Conservation (phyloP, 2,113 vertebrate genomes). For the Hiodon alosoides region DNA sequence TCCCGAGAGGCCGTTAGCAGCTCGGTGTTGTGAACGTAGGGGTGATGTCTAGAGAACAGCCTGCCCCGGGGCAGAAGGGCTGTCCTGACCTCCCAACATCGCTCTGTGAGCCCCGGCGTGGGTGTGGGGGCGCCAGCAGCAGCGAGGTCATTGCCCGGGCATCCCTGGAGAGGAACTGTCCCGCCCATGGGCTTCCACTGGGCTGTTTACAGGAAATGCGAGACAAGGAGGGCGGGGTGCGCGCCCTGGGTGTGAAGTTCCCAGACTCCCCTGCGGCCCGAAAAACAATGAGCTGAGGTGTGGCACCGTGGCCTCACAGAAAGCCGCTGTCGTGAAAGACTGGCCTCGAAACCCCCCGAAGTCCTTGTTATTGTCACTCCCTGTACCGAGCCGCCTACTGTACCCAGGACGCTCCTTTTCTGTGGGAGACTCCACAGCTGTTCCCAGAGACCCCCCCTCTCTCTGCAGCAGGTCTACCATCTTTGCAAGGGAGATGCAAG, state of each 20-base stretch:
- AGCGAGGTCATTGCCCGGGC: constrained; percentile 54
- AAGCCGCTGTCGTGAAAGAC: not conserved
- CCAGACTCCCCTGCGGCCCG: not conserved
- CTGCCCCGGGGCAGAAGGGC: no score
- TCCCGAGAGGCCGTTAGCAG: no score
- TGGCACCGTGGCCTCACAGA: not conserved
- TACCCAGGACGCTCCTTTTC: not conserved
- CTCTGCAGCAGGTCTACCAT: not conserved
- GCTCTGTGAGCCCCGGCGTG: constrained; percentile 8
- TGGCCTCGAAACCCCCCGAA: not conserved
- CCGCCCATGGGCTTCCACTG: constrained; percentile 29
- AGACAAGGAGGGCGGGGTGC: constrained; percentile 44
- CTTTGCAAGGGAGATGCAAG: not conserved
- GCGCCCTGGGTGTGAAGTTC: constrained; percentile 6
- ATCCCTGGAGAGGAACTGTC: constrained; percentile 62
- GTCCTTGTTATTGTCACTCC: not conserved
- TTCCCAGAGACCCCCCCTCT: not conserved
- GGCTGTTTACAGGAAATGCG: constrained; percentile 73
- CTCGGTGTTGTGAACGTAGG: no score
- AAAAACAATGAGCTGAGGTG: constrained; percentile 2
- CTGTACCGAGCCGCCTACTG: not conserved
- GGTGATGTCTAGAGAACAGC: no score
- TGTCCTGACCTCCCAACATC: no score
- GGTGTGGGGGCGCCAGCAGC: constrained; percentile 53
- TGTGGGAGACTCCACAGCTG: not conserved